Conservation (phyloP, 1,140 invertebrate genomes). For the Leptinotarsa undecemlineata region DNA sequence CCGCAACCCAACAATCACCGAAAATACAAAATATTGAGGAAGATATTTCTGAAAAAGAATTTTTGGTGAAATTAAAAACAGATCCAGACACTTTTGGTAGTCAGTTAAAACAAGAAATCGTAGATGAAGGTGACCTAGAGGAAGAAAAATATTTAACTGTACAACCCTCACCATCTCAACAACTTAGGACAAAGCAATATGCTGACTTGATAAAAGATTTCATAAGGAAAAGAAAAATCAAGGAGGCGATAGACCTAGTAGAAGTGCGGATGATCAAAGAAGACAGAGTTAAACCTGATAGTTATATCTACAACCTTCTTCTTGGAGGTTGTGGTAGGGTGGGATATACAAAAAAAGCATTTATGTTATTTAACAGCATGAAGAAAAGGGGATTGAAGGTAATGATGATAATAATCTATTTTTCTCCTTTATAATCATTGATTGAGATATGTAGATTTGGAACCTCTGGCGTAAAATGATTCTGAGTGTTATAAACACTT, state of each 20-base stretch:
- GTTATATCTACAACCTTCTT: conserved; percentile 79
- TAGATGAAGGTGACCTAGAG: conserved; percentile 59
- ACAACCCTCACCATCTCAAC: conserved; percentile 54
- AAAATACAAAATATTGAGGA: too few relatives aligned
- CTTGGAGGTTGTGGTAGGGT: conserved; percentile 76
- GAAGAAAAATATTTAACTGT: conserved; percentile 61
- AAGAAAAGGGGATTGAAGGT: conserved; percentile 71
- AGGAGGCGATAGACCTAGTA: conserved; percentile 76
- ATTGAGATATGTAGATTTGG: too few relatives aligned
- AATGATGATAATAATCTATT: too few relatives aligned
- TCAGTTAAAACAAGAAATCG: conserved; percentile 45
- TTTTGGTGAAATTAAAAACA: conserved; percentile 47
- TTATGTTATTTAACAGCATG: conserved; percentile 80
- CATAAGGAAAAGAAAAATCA: conserved; percentile 64
- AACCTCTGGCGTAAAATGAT: too few relatives aligned
- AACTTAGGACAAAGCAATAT: conserved; percentile 65
- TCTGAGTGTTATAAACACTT: too few relatives aligned
- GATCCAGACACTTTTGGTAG: conserved; percentile 62
- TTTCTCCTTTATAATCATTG: too few relatives aligned
- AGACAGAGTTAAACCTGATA: conserved; percentile 76
- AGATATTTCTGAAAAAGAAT: conserved; percentile 37
- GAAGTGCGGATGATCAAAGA: conserved; percentile 73
- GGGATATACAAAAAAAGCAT: conserved; percentile 84
- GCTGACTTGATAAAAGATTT: conserved; percentile 70
- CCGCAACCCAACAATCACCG: too few relatives aligned